A percentile compares a stretch with the other conserved stretches of the same genome.
Evolutionary conservation across 2,888 invertebrate species (phyloP).

Genomic region (Apodemia duryi): DNA sequence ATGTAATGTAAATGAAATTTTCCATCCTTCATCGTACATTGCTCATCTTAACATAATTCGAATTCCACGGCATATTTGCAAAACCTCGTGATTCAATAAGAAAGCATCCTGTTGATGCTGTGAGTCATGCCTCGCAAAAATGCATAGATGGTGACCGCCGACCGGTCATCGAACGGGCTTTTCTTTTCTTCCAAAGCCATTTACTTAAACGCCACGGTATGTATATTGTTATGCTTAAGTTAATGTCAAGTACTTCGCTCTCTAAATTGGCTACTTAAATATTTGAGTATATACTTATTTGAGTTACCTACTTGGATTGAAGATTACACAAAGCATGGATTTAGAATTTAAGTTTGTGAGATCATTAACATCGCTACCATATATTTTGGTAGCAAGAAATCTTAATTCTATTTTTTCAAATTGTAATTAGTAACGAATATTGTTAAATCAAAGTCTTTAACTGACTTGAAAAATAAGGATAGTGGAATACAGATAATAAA

Average conservation of each 20-base stretch:
- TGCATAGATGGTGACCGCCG: constrained; percentile 40
- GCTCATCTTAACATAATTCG: background rate
- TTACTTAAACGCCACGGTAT: background rate
- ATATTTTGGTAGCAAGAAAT: background rate
- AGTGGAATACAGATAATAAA: no score
- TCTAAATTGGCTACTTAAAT: background rate
- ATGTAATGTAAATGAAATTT: no score
- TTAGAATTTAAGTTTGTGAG: background rate
- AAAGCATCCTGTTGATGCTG: constrained; percentile 46
- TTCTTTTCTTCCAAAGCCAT: background rate
- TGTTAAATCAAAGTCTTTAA: no score
- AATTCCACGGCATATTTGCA: background rate
- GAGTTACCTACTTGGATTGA: background rate
- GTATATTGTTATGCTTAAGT: constrained; percentile 2
- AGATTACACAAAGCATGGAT: background rate
- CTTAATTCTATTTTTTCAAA: background rate
- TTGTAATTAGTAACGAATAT: no score
- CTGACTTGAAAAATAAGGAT: no score
- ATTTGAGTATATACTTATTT: background rate
- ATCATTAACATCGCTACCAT: background rate
- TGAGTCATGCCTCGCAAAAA: constrained; percentile 59
- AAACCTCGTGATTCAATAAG: constrained; percentile 52
- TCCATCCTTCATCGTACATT: background rate
- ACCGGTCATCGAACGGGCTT: constrained; percentile 34
- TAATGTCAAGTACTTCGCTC: constrained; percentile 1